These are phyloP conservation scores for Tauraco hartlaubi DNA, from an alignment of 2,797 vertebrate species.

Conservation along the genomic window DNA sequence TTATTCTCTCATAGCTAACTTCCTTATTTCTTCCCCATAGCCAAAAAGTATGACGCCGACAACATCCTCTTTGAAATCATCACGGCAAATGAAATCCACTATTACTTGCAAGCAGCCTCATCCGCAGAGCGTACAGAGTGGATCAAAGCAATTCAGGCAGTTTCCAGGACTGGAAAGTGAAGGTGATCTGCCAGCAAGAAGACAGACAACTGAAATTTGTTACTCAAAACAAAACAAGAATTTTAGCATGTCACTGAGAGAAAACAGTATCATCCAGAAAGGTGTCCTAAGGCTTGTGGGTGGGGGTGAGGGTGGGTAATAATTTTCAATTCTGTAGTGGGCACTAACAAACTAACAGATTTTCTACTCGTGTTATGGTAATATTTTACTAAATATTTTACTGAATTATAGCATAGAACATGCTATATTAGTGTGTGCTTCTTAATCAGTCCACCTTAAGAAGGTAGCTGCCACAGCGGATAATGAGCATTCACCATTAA, in stretches of 20 bases:
- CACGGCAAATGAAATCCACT: slow-evolving; percentile 92
- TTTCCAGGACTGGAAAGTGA: slow-evolving; percentile 92
- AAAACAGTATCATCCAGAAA: background rate
- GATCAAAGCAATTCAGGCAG: slow-evolving; percentile 93
- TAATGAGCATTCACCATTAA: background rate
- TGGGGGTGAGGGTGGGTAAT: background rate
- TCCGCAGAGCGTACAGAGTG: slow-evolving; percentile 91
- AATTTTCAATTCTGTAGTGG: background rate
- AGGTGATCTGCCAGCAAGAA: background rate
- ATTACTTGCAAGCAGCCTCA: slow-evolving; percentile 92
- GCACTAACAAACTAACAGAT: slow-evolving; percentile 26
- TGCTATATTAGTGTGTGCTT: background rate
- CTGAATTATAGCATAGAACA: background rate
- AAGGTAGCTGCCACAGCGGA: background rate
- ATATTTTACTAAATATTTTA: background rate
- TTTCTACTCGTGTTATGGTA: background rate
- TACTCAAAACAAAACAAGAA: background rate
- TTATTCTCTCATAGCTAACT: background rate
- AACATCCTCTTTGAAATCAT: slow-evolving; percentile 98
- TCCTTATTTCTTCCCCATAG: slow-evolving; percentile 70
- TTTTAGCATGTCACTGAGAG: background rate
- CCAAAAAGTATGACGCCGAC: slow-evolving; percentile 86
- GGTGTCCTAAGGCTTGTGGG: background rate
- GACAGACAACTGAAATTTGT: background rate
- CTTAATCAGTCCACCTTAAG: background rate